Percentiles rank a stretch among this genome's conserved stretches.
phyloP scores from a whole-genome alignment of 2,888 invertebrate species.

The Sphaerophoria taeniata region DNA sequence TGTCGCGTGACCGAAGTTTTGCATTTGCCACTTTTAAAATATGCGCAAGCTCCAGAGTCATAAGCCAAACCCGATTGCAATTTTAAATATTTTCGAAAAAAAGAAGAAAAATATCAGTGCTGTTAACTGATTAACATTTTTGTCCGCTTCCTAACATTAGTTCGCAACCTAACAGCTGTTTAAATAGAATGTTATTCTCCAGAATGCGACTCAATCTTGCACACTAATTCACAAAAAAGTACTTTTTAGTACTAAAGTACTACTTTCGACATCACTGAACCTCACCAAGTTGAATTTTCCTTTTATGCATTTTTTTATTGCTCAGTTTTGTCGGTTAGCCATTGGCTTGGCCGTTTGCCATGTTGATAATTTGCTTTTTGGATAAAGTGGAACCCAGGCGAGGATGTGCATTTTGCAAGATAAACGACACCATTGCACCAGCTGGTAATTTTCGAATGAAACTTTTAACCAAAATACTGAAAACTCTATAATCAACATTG shows the following conservation, averaged over 20 bases:
- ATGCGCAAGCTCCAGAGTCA: background rate
- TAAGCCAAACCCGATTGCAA: constrained; percentile 25
- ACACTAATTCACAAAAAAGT: too few relatives aligned
- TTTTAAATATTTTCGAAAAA: constrained; percentile 41
- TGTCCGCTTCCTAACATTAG: too few relatives aligned
- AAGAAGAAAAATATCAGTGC: constrained; percentile 35
- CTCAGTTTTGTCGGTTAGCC: background rate
- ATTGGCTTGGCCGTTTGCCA: constrained; percentile 41
- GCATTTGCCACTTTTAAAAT: constrained; percentile 40
- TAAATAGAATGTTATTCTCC: too few relatives aligned
- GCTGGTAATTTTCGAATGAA: constrained; percentile 58
- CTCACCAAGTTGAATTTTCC: constrained; percentile 2
- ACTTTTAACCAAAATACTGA: constrained; percentile 51
- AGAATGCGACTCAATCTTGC: too few relatives aligned
- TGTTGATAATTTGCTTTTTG: background rate
- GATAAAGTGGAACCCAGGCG: background rate
- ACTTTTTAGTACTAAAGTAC: background rate
- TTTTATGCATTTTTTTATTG: constrained; percentile 29
- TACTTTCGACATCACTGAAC: constrained; percentile 1
- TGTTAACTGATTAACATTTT: background rate
- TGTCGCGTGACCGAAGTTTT: constrained; percentile 34
- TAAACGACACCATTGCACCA: constrained; percentile 45
- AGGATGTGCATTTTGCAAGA: background rate
- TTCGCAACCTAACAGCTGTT: too few relatives aligned
- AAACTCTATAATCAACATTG: constrained; percentile 6